Conservation (phyloP, 2,113 vertebrate genomes). For the Cyprinodon brontotheroides region DNA sequence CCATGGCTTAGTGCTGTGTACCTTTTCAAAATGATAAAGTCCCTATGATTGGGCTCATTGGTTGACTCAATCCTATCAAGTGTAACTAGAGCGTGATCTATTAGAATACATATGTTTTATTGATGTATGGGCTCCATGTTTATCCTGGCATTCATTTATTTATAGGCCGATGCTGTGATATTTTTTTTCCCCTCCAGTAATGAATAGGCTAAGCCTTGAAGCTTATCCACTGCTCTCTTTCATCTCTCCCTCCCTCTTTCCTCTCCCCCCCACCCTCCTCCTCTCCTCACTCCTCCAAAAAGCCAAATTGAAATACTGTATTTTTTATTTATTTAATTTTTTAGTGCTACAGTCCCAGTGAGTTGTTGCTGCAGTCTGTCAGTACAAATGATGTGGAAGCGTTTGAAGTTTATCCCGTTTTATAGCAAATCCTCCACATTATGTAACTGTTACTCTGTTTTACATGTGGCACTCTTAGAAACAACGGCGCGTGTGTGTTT, state of each 20-base stretch:
- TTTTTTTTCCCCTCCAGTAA: conserved; percentile 69
- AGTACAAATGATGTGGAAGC: conserved; percentile 72
- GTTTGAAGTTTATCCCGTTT: conserved; percentile 72
- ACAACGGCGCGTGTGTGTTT: conserved; percentile 47
- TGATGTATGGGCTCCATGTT: conserved; percentile 74
- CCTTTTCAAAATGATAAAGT: conserved; percentile 64
- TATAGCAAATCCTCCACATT: conserved; percentile 69
- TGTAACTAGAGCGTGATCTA: conserved; percentile 76
- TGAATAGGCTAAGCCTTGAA: conserved; percentile 79
- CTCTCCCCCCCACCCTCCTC: conserved; percentile 15
- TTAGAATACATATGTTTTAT: conserved; percentile 80
- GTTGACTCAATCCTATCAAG: conserved; percentile 67
- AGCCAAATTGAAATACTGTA: conserved; percentile 77
- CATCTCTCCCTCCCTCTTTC: conserved; percentile 60
- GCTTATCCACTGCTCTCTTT: conserved; percentile 76
- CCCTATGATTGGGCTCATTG: conserved; percentile 68
- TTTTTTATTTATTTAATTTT: conserved; percentile 43
- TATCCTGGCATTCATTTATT: conserved; percentile 79
- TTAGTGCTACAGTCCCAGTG: conserved; percentile 52
- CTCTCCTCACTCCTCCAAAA: conserved; percentile 42
- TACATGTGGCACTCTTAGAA: conserved; percentile 56
- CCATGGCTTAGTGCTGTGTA: conserved; percentile 37
- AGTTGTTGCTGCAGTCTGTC: conserved; percentile 72
- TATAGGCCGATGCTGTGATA: conserved; percentile 76
- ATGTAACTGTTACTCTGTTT: conserved; percentile 70